A percentile compares a stretch with the other conserved stretches of the same genome.
These are phyloP conservation scores for Lophius americanus DNA, from an alignment of 2,797 vertebrate genomes.

Conservation along the genomic window DNA sequence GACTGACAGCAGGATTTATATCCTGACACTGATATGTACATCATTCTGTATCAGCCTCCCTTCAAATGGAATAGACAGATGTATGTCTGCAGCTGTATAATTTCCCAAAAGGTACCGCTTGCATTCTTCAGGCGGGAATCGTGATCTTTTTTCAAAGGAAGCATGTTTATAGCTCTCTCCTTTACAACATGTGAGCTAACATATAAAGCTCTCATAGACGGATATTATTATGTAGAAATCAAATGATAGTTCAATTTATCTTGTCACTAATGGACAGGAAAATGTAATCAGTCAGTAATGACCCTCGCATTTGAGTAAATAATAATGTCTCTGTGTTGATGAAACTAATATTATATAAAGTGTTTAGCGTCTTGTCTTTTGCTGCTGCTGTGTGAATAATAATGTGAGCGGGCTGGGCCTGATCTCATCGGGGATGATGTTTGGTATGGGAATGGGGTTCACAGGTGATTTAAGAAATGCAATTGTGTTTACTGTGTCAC, in stretches of 20 bases:
- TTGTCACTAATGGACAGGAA: slow-evolving; percentile 32
- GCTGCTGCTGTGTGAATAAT: slow-evolving; percentile 32
- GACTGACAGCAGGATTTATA: slow-evolving; percentile 72
- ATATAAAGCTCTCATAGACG: slow-evolving; percentile 30
- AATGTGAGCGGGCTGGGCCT: slow-evolving; percentile 20
- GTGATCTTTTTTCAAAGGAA: slow-evolving; percentile 25
- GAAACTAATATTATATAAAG: slow-evolving; percentile 47
- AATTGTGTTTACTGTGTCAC: neutral
- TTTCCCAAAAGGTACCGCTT: slow-evolving; percentile 44
- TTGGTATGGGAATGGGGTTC: too few species aligned
- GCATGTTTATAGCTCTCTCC: slow-evolving; percentile 30
- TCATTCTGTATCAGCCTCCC: slow-evolving; percentile 65
- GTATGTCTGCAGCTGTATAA: slow-evolving; percentile 66
- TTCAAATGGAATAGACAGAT: slow-evolving; percentile 46
- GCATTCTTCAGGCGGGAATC: slow-evolving; percentile 25
- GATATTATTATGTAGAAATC: slow-evolving; percentile 37
- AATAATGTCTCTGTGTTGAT: slow-evolving; percentile 41
- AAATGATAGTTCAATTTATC: slow-evolving; percentile 40
- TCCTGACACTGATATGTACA: slow-evolving; percentile 72
- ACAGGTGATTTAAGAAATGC: too few species aligned
- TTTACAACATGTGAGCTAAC: slow-evolving; percentile 33
- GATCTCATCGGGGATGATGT: slow-evolving; percentile 16
- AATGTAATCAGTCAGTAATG: slow-evolving; percentile 37
- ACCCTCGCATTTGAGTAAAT: slow-evolving; percentile 31
- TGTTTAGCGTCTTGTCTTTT: slow-evolving; percentile 32